Conservation (phyloP, 2,888 invertebrate genomes). For the Caenorhabditis sulstoni region DNA sequence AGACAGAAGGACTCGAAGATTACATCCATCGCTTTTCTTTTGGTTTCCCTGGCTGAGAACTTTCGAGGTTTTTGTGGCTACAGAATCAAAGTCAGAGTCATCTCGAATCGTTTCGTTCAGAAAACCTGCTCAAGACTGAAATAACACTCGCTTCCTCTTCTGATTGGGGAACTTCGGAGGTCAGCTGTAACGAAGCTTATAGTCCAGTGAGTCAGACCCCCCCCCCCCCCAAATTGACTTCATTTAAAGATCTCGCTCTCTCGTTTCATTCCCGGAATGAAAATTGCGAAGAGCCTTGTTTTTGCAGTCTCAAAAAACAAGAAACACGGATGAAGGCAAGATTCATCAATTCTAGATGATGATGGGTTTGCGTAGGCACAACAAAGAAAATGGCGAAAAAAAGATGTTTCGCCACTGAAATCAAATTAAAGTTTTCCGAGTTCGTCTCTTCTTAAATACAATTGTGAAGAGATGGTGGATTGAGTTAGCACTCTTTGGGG, state of each 20-base stretch:
- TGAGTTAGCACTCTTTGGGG: conserved; percentile 51
- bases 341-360: conserved; percentile 43
- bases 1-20: conserved; percentile 33
- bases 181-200: too few species aligned
- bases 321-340: conserved; percentile 17
- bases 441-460: conserved; percentile 40
- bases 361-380: conserved; percentile 15
- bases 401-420: conserved; percentile 34
- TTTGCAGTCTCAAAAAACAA: conserved; percentile 20
- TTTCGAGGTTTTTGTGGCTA: too few species aligned
- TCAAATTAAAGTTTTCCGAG: conserved; percentile 48
- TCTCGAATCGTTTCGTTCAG: too few species aligned
- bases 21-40: conserved; percentile 1
- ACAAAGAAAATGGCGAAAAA: conserved; percentile 1
- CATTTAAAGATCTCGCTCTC: neutral
- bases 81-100: too few species aligned
- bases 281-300: neutral
- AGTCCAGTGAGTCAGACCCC: conserved; percentile 2
- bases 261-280: too few species aligned
- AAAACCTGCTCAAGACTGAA: too few species aligned
- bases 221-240: conserved; percentile 9
- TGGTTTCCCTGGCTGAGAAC: too few species aligned
- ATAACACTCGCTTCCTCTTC: neutral
- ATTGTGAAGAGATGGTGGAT: conserved; percentile 32
- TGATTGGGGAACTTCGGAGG: neutral